Evolutionary conservation across 1,140 invertebrate genomes (phyloP), one percentile per base, ranked within the genome.

Genomic region (Drosophila takahashii): DNA sequence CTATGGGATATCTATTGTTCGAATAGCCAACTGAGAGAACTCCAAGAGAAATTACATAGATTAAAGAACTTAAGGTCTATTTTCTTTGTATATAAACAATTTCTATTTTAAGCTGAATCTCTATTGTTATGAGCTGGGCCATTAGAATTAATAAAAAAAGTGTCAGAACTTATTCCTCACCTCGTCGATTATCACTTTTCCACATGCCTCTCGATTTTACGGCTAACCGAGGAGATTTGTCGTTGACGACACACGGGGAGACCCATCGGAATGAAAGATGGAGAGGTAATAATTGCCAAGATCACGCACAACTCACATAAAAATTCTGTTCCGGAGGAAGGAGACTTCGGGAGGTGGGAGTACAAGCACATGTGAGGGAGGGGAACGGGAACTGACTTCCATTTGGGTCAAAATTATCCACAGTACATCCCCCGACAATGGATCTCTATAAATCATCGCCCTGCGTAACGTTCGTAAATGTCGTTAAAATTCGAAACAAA

Each of bases 261-360:
- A 41, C 26, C 15, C 10, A 15, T 22, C 22, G 22, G 18, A 36
- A 53, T 57, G 64, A 26, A 39, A 70, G 64, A 66, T 50, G 65
- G 50, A 57, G 61, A 48, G 44, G 58, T 65, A 65, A 62, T 86
- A 85, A 85, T 85, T 80, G 67, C 81, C 13, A 16, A 51, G 73
- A 81, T 58, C 81, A 85, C 81, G 81, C 81, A 85, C 81, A 81
- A 59, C 60, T 77, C 71, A 22, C 66, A 85, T 85, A 85, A 85
- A 74, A 45, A 36, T 42, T 41, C 36, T 16, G 56, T 45, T 61
- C 47, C 34, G 11, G 13, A 8, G 32, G 41, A 64, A 39, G 42
- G 61, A 44, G 39, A 15, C 54, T 8, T 8, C 45, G 60, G 22
- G 44, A 15, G 42, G 71, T 52, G 66, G 50, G 16, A 67, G 66